These are phyloP conservation scores for Echeneis naucrates DNA, from an alignment of 2,797 vertebrate species.

Conservation along the genomic window DNA sequence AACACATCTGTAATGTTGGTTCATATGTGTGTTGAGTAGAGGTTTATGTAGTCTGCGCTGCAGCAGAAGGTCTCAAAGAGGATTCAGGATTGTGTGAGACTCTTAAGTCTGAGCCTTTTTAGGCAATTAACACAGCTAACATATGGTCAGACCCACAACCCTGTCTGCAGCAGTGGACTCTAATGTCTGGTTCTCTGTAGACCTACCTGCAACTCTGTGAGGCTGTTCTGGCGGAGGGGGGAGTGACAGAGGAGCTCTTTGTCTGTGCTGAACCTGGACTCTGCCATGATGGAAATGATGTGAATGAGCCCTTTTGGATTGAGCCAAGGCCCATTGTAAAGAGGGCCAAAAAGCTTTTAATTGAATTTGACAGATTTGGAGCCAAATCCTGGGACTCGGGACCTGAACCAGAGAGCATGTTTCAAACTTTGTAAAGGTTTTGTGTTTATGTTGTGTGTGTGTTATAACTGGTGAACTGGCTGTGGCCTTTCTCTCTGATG, in stretches of 20 bases:
- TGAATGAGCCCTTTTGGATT: slow-evolving; percentile 39
- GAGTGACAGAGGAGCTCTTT: background rate
- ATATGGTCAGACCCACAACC: slow-evolving; percentile 40
- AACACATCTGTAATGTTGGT: no score
- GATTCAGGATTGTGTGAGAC: slow-evolving; percentile 59
- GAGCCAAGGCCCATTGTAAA: slow-evolving; percentile 24
- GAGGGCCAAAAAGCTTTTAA: slow-evolving; percentile 32
- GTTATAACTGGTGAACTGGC: slow-evolving; percentile 11
- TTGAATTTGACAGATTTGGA: slow-evolving; percentile 40
- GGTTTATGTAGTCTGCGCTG: background rate
- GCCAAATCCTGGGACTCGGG: slow-evolving; percentile 26
- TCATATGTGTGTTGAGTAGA: background rate
- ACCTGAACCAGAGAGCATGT: background rate
- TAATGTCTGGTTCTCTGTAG: background rate
- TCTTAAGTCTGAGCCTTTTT: slow-evolving; percentile 36
- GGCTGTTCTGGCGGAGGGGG: slow-evolving; percentile 1
- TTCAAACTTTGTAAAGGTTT: background rate
- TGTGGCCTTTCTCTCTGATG: background rate
- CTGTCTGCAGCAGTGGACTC: slow-evolving; percentile 7
- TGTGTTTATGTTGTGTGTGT: background rate
- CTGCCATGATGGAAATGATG: slow-evolving; percentile 12
- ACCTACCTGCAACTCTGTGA: background rate
- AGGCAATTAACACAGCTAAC: slow-evolving; percentile 49
- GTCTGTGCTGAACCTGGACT: slow-evolving; percentile 13
- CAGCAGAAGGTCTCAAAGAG: slow-evolving; percentile 30